These are phyloP conservation scores for Anhinga anhinga DNA, from an alignment of 2,113 vertebrate species.

Conservation along the genomic window DNA sequence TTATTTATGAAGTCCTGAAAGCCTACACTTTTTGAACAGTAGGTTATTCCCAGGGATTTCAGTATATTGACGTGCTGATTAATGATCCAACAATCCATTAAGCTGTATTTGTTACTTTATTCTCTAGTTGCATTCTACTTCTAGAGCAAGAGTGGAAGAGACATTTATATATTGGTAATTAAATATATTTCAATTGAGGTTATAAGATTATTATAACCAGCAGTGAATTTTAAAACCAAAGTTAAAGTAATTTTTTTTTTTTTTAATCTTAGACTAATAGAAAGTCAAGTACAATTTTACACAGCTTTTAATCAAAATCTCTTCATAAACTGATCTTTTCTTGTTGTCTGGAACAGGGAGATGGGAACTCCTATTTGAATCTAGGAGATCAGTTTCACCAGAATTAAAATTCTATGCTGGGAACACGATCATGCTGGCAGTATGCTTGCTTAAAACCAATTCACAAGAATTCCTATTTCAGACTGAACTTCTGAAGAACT, in stretches of 20 bases:
- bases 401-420: background rate
- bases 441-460: background rate
- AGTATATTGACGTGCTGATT: background rate
- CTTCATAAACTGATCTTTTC: background rate
- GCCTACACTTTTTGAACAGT: background rate
- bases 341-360: background rate
- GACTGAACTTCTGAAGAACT: background rate
- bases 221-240: background rate
- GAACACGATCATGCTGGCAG: background rate
- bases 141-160: background rate
- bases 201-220: background rate
- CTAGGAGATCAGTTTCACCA: background rate
- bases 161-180: background rate
- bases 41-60: background rate
- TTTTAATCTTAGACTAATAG: background rate
- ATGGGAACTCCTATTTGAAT: background rate
- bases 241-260: background rate
- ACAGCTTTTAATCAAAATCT: background rate
- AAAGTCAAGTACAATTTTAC: background rate
- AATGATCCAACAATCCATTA: background rate
- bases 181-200: background rate
- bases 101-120: background rate
- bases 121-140: background rate
- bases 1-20: background rate
- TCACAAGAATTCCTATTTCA: background rate